Evolutionary conservation across 35 echinoderm and acorn worm species (phyloP).

Genomic region (Strongylocentrotus purpuratus): DNA sequence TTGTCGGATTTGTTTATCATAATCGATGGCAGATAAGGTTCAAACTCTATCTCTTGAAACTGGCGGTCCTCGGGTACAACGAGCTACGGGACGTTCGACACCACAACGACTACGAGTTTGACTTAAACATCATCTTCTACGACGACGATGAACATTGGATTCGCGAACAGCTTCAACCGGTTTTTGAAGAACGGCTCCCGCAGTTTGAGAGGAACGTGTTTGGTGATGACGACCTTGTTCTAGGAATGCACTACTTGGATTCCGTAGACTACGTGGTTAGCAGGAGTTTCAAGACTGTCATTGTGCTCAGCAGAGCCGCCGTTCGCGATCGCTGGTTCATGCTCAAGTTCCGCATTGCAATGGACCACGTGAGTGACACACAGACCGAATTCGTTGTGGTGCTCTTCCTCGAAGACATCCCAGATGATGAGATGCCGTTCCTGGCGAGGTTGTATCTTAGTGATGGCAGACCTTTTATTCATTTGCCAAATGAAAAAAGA

Average conservation of each 20-base stretch:
- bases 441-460: background rate
- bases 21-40: background rate
- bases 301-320: background rate
- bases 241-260: conserved; percentile 7
- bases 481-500: background rate
- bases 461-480: background rate
- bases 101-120: background rate
- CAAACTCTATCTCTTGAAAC: background rate
- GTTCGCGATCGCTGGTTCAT: conserved; percentile 25
- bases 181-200: background rate
- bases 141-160: conserved; percentile 4
- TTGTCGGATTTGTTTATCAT: background rate
- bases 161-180: background rate
- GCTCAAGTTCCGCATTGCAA: conserved; percentile 17
- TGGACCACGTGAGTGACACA: background rate
- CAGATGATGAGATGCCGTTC: background rate
- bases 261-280: background rate
- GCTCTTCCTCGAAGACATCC: conserved; percentile 18
- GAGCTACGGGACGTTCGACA: background rate
- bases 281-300: background rate
- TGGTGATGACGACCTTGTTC: conserved; percentile 18
- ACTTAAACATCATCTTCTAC: conserved; percentile 3
- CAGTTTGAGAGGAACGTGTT: background rate
- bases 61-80: background rate
- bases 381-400: background rate